phyloP scores from a whole-genome alignment of 1,140 invertebrate species.

The Drosophila pachea region DNA sequence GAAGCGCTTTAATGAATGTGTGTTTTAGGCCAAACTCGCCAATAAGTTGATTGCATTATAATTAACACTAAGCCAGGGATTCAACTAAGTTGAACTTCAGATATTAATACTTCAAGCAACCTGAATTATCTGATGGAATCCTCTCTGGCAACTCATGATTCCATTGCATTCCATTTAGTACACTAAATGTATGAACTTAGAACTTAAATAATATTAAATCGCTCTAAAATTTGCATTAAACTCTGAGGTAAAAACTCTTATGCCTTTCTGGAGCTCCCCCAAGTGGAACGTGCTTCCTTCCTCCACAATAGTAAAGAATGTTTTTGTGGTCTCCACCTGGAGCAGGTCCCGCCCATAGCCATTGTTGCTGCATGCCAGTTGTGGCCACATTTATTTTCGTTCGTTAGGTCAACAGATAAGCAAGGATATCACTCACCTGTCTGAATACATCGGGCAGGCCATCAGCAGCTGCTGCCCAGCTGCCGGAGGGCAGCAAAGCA shows the following conservation, averaged over 20 bases:
- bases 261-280: too few species aligned
- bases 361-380: conserved; percentile 16
- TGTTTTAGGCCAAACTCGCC: background rate
- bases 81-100: too few species aligned
- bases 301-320: background rate
- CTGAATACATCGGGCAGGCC: conserved; percentile 6
- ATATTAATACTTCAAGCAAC: background rate
- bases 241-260: too few species aligned
- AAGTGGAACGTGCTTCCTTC: too few species aligned
- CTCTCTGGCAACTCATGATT: too few species aligned
- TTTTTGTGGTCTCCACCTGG: conserved; percentile 2
- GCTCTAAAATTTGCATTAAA: too few species aligned
- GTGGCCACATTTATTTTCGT: conserved; percentile 23
- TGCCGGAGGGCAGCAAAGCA: conserved; percentile 16
- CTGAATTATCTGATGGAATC: too few species aligned
- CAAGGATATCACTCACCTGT: conserved; percentile 15
- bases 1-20: background rate
- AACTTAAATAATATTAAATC: too few species aligned
- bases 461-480: background rate
- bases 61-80: too few species aligned
- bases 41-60: background rate
- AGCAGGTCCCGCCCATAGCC: too few species aligned
- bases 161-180: too few species aligned
- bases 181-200: too few species aligned
- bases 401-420: conserved; percentile 17